A percentile compares a stretch with the other conserved stretches of the same genome.
Evolutionary conservation across 2,797 vertebrate genomes (phyloP).

Genomic region (Oryzias dopingdopingensis): DNA sequence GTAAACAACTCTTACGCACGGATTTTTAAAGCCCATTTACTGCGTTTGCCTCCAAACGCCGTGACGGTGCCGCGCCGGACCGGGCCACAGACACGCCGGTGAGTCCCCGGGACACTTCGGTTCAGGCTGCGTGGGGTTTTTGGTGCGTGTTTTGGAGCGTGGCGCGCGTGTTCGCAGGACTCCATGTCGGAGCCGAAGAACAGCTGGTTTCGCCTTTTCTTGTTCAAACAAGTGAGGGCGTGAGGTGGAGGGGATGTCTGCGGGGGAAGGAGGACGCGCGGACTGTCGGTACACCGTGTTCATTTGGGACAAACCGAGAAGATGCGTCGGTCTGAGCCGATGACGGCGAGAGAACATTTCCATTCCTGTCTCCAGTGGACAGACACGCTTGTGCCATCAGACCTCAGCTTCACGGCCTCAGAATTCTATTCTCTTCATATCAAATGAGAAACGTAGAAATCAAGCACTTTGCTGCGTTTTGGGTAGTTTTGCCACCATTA

Average conservation of each 20-base stretch:
- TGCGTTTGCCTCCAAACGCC: slow-evolving; percentile 20
- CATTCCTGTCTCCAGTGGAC: no score
- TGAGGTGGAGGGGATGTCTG: neutral
- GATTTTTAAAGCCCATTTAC: slow-evolving; percentile 37
- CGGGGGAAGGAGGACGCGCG: neutral
- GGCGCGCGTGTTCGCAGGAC: neutral
- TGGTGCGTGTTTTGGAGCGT: neutral
- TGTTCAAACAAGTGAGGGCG: neutral
- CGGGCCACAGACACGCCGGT: slow-evolving; percentile 28
- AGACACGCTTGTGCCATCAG: no score
- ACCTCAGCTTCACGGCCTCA: no score
- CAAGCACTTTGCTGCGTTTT: no score
- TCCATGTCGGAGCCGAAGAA: no score
- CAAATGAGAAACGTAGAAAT: no score
- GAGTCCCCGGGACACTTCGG: slow-evolving; percentile 1
- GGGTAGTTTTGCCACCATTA: neutral
- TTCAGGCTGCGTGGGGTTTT: fast-evolving
- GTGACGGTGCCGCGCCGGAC: slow-evolving; percentile 6
- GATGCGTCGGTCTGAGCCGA: neutral
- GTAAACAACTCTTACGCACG: slow-evolving; percentile 80
- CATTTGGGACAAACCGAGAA: neutral
- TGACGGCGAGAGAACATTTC: no score
- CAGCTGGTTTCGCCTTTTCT: neutral
- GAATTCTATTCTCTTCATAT: no score
- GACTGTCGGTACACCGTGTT: neutral